phyloP scores from a whole-genome alignment of 30 jellyfish, hydroid and myxozoan species.

The Morbakka virulenta region DNA sequence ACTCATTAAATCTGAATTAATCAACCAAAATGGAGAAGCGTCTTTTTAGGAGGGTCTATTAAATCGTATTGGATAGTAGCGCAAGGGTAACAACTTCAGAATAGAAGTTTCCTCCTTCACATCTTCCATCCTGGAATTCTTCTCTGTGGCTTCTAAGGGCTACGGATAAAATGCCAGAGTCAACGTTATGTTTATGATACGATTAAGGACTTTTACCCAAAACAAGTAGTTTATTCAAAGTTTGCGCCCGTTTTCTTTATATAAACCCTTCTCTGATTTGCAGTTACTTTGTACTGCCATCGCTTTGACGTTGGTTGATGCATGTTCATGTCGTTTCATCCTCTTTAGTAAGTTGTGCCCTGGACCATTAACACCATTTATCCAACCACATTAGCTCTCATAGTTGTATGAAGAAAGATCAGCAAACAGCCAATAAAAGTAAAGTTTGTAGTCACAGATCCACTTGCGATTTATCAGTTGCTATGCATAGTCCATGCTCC shows the following conservation, averaged over 20 bases:
- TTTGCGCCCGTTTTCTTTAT: neutral
- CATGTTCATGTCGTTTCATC: too few relatives aligned
- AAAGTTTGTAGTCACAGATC: slow-evolving; percentile 5
- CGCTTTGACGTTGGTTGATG: too few relatives aligned
- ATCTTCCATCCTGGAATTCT: slow-evolving; percentile 10
- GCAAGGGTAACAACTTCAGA: slow-evolving; percentile 36
- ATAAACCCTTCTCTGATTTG: neutral
- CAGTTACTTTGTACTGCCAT: neutral
- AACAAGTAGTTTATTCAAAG: slow-evolving; percentile 5
- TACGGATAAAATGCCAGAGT: slow-evolving; percentile 15
- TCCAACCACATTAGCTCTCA: slow-evolving; percentile 9
- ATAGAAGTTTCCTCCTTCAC: slow-evolving; percentile 42
- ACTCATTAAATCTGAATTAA: too few relatives aligned
- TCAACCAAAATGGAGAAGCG: too few relatives aligned
- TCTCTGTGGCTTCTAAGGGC: slow-evolving; percentile 22
- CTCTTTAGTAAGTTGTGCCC: neutral
- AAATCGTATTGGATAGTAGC: slow-evolving; percentile 31
- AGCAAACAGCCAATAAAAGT: slow-evolving; percentile 48
- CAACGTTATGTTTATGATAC: slow-evolving; percentile 17
- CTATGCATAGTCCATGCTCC: slow-evolving; percentile 42
- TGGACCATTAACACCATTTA: slow-evolving; percentile 3
- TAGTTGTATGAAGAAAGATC: slow-evolving; percentile 14
- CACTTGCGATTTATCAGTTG: neutral
- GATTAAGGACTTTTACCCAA: slow-evolving; percentile 30
- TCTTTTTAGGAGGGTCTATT: slow-evolving; percentile 9